phyloP scores from a whole-genome alignment of 2,113 vertebrate genomes.

The Mesoclemmys tuberculata region DNA sequence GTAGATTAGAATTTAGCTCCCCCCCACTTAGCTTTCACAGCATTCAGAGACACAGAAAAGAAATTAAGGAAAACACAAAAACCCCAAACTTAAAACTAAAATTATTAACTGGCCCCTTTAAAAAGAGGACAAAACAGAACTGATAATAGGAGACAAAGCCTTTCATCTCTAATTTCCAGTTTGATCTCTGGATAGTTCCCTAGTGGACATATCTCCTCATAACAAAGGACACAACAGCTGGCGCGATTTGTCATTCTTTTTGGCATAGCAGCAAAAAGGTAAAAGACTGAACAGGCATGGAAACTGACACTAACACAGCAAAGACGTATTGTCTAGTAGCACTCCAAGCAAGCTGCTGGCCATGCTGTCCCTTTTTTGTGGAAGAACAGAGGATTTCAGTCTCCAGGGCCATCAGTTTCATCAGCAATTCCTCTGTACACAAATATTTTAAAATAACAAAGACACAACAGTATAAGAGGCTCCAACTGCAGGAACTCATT shows the following conservation, averaged over 20 bases:
- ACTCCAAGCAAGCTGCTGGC: neutral
- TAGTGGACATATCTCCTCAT: neutral
- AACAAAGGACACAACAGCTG: neutral
- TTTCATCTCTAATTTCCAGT: conserved; percentile 14
- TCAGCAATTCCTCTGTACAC: neutral
- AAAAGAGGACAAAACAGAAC: conserved; percentile 20
- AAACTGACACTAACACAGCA: neutral
- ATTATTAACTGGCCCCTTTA: conserved; percentile 33
- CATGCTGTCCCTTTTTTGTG: neutral
- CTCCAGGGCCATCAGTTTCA: neutral
- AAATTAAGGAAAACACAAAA: conserved; percentile 3
- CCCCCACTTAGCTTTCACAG: neutral
- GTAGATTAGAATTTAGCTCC: neutral
- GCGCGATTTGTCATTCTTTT: neutral
- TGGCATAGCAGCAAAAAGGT: neutral
- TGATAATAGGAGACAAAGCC: conserved; percentile 15
- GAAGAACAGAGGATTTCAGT: neutral
- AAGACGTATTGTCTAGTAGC: accelerated
- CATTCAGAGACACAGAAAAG: neutral
- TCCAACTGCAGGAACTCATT: neutral
- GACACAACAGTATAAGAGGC: neutral
- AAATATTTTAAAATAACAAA: neutral
- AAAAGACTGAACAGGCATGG: neutral
- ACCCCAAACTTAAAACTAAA: neutral
- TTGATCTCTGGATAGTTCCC: neutral